Conservation (phyloP, 2,113 vertebrate species). For the Sylvietta virens region DNA sequence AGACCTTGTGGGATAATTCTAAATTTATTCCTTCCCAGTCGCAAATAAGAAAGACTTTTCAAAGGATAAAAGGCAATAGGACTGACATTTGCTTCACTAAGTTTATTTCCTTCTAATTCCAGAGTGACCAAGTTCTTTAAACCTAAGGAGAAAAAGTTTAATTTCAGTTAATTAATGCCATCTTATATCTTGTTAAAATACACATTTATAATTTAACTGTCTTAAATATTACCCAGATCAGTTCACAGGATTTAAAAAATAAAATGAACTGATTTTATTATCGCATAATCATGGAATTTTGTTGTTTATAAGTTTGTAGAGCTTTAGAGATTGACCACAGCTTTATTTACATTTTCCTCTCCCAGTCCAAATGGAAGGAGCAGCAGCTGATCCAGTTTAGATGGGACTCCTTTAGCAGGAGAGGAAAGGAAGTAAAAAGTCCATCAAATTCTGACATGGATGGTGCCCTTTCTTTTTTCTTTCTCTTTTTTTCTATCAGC, state of each 20-base stretch:
- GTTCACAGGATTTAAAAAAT: background rate
- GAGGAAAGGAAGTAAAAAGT: background rate
- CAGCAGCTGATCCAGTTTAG: background rate
- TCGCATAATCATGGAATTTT: background rate
- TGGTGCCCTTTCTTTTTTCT: background rate
- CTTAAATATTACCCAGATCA: background rate
- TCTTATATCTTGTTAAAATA: background rate
- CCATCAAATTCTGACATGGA: background rate
- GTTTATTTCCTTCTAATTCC: constrained; percentile 91
- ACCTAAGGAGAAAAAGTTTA: constrained; percentile 65
- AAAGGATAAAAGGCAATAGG: constrained; percentile 82
- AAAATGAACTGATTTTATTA: background rate
- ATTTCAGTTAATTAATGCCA: background rate
- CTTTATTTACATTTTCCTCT: background rate
- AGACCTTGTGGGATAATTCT: constrained; percentile 91
- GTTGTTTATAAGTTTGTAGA: background rate
- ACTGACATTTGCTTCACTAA: constrained; percentile 86
- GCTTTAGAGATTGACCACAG: background rate
- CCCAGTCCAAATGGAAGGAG: background rate
- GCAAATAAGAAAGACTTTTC: constrained; percentile 82
- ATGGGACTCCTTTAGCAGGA: background rate
- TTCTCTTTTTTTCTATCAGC: background rate
- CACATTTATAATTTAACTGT: background rate
- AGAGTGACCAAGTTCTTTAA: constrained; percentile 84
- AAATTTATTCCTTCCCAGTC: constrained; percentile 89